Base-by-base conservation (phyloP, 2,888 invertebrate genomes). In the Boloria selene region DNA sequence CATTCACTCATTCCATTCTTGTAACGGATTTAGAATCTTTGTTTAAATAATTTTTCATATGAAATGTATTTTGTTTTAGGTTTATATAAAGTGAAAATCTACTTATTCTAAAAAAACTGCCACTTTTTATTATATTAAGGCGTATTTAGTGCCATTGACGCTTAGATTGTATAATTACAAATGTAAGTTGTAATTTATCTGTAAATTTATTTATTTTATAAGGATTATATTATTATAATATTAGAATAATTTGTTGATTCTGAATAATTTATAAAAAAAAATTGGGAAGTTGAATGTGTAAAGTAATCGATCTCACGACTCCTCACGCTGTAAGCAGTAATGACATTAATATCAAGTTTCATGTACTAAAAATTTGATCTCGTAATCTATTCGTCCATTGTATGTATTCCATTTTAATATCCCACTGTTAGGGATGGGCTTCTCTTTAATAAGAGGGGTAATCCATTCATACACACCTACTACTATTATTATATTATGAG, bases 121-220 rank as follows among this genome's bases (percentile, higher is more conserved):
- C 64, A 64, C 53, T 59, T 16, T 7, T 49, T 45, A 7, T 58
- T 22, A 16, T 59, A 22, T 51, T 7, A 14, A 31, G 31, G 51
- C 50, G 54, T 22, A 16, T 13, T 31, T 72, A 38, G 77, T 77
- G 79, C 78, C 75, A 77, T 75, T 77, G 79, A 17, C 52, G 70
- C 75, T 75, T 73, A 73, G 72, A 38, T 75, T 77, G 77, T 78
- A 77, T 72, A 73, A 77, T 77, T 73, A 62, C 79, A 79, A 75
- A 69, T 42, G 7, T 74, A 73, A 68, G 56, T 64, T 73, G 73
- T 74, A 72, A 74, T 75, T 72, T 72, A 75, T 72, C 16, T 71
- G 72, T 75, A 73, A 62, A 72, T 67, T 71, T 73, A 74, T 72
- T 74, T 75, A 73, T 70, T 73, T 65, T 69, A 4, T 74, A 73